Conservation (phyloP, 2,113 vertebrate species). For the Pogonocichla stellata region DNA sequence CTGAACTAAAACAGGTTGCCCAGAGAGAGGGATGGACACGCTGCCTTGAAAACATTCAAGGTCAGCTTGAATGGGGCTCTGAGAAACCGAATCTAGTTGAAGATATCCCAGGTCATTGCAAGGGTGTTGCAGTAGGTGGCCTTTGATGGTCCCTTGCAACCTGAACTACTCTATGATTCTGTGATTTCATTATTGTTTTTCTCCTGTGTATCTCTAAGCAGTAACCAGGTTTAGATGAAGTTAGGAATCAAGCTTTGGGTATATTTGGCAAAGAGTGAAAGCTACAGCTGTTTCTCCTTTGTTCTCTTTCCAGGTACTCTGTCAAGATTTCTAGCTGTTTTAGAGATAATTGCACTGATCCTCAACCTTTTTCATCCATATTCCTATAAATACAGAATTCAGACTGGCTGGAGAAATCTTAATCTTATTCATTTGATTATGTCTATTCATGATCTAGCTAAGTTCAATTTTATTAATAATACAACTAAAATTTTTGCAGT, state of each 20-base stretch:
- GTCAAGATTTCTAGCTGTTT: conserved; percentile 39
- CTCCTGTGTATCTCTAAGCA: neutral
- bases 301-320: conserved; percentile 17
- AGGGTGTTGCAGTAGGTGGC: fast-evolving
- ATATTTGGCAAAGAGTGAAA: conserved; percentile 12
- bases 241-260: neutral
- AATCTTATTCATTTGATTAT: conserved; percentile 47
- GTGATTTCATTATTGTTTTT: neutral
- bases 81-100: neutral
- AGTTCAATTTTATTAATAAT: conserved; percentile 58
- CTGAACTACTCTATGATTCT: neutral
- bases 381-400: conserved; percentile 16
- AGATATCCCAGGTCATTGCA: neutral
- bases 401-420: conserved; percentile 30
- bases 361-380: neutral
- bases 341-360: conserved; percentile 25
- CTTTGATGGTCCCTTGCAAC: neutral
- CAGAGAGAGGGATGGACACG: neutral
- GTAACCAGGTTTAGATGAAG: neutral
- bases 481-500: neutral
- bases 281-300: neutral
- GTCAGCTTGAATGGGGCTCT: neutral
- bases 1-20: neutral
- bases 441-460: neutral
- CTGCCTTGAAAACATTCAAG: neutral